Base-by-base conservation (phyloP, 2,888 invertebrate genomes). In the Drosophila austrosaltans region DNA sequence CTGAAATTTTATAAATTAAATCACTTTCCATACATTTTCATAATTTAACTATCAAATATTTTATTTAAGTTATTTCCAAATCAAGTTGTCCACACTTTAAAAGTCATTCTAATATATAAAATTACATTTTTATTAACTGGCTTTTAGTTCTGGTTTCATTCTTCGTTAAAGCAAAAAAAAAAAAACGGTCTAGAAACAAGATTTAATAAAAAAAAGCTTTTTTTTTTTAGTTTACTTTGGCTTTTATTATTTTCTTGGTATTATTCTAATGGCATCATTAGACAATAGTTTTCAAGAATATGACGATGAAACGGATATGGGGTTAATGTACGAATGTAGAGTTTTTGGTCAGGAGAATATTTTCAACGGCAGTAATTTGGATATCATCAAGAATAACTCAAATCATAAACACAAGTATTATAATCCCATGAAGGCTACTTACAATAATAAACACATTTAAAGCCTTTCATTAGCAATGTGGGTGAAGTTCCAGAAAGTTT, bases 401-500 rank as follows among this genome's bases (percentile, higher is more conserved):
- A 36, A 12, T 25, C 56, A 63, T 3, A 39, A 16, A 25, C 87
- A 86, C 63, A 83, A 76, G 25, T 76, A 76, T 28, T 83, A 73
- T 56, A 83, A 83, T 67, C 87, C 86, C 16, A 86, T 82, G 86
- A 74, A 72, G 60, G 86, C 74, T 16, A 64, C 78, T 1, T 79
- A 71, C 30, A 86, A 61, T 69, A 30, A 30, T 28, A 20, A 4
- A 6, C 48, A 4, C 32, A 25, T 56, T 73, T 77, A 7, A 65
- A 85, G 1, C 20, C 79, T 2, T 81, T 54, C 28, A 82, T 81
- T 20, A 8, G 25, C 53, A 85, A 80, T 39, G 81, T 85, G 48
- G 59, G 77, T 2, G 85, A 80, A 20, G 82, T 75, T 1, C 77
- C 80, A 4, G 80, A 77, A 53, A 76, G 76, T 48, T 80, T 71